Evolutionary conservation across 1,140 invertebrate species (phyloP).

Genomic region (Orchestia grillus): DNA sequence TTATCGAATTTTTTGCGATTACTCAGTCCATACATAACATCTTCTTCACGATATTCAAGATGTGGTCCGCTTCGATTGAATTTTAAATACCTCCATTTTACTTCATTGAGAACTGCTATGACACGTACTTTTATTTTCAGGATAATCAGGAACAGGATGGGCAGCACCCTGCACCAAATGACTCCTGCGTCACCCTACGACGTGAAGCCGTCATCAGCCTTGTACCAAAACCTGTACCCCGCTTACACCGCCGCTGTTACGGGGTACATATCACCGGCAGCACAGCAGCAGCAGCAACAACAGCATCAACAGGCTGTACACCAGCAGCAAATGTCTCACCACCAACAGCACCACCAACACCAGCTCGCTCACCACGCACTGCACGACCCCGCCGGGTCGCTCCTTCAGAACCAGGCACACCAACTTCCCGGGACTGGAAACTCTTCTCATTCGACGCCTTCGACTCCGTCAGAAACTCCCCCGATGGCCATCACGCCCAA

Average conservation of each 20-base stretch:
- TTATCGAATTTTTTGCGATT: too few relatives aligned
- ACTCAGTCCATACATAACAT: too few relatives aligned
- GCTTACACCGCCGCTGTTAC: constrained; percentile 38
- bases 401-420: neutral
- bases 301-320: neutral
- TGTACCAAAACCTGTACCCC: constrained; percentile 55
- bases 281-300: constrained; percentile 45
- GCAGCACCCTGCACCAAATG: constrained; percentile 69
- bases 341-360: constrained; percentile 68
- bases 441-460: constrained; percentile 2
- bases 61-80: too few relatives aligned
- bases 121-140: neutral
- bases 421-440: neutral
- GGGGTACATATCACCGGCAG: constrained; percentile 39
- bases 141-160: constrained; percentile 88
- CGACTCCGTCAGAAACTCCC: constrained; percentile 15
- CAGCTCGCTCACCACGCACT: neutral
- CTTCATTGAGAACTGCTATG: neutral
- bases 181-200: constrained; percentile 30
- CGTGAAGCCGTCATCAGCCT: neutral
- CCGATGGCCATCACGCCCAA: constrained; percentile 5
- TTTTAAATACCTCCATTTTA: too few relatives aligned
- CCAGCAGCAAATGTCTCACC: constrained; percentile 9
- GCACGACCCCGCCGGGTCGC: neutral
- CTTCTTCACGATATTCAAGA: too few relatives aligned